Percentiles rank a stretch among this genome's conserved stretches.
These are phyloP conservation scores for Lagenorhynchus albirostris DNA, from an alignment of 2,113 vertebrate genomes.

Conservation along the genomic window DNA sequence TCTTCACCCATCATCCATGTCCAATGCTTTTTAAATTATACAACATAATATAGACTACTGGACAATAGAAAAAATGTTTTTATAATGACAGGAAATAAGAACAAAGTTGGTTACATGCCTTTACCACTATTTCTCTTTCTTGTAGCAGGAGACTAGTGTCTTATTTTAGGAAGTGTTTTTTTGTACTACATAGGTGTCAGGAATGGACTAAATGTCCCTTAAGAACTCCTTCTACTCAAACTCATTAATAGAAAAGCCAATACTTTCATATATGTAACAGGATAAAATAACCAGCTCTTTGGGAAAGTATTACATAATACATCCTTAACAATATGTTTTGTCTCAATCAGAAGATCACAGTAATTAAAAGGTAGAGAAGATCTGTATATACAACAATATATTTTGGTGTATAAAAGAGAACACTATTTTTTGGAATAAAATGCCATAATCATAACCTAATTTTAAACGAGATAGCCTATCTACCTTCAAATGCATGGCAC, in stretches of 20 bases:
- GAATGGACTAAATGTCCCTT: neutral
- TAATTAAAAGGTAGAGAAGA: neutral
- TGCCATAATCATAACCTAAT: neutral
- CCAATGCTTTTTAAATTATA: neutral
- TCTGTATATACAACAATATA: neutral
- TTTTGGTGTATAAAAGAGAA: neutral
- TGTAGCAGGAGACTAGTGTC: neutral
- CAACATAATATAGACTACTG: neutral
- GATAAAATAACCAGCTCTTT: neutral
- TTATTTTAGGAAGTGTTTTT: neutral
- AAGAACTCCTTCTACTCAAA: neutral
- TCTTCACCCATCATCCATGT: neutral
- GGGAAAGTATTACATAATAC: neutral
- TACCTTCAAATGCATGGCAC: neutral
- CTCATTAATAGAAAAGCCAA: neutral
- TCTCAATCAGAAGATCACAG: neutral
- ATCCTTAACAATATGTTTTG: neutral
- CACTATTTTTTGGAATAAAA: neutral
- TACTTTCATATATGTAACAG: neutral
- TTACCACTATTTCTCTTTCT: neutral
- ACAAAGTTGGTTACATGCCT: neutral
- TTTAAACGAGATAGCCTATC: neutral
- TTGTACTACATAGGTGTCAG: neutral
- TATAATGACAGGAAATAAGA: neutral
- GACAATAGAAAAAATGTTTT: neutral